Percentiles rank a stretch among this genome's conserved stretches.
phyloP scores from a whole-genome alignment of 2,888 invertebrate species.

The Rhabditoides inermis region DNA sequence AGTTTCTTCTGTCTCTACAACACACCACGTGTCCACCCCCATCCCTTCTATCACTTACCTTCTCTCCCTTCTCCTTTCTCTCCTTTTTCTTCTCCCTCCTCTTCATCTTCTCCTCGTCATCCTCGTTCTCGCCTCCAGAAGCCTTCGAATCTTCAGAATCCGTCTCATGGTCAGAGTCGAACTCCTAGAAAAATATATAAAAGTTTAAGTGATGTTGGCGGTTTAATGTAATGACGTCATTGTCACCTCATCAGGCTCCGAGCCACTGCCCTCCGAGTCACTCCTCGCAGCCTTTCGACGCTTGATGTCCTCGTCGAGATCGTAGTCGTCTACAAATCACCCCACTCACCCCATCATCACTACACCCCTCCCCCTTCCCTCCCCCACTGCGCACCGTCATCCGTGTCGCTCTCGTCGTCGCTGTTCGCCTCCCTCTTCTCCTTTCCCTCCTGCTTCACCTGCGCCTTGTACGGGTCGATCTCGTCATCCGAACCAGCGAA shows the following conservation, averaged over 20 bases:
- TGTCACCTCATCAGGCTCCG: conserved; percentile 54
- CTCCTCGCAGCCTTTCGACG: conserved; percentile 21
- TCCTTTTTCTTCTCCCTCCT: conserved; percentile 80
- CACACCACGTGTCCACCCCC: too few species aligned
- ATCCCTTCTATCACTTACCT: too few species aligned
- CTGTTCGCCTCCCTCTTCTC: conserved; percentile 55
- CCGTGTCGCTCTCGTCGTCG: conserved; percentile 31
- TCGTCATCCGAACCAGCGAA: conserved; percentile 81
- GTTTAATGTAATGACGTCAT: too few species aligned
- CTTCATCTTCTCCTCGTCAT: conserved; percentile 6
- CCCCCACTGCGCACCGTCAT: conserved; percentile 19
- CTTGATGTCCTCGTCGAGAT: conserved; percentile 42
- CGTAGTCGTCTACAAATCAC: conserved; percentile 41
- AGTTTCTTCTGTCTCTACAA: too few species aligned
- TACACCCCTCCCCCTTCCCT: not conserved
- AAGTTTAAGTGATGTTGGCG: too few species aligned
- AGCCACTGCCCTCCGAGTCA: conserved; percentile 42
- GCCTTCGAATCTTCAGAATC: not conserved
- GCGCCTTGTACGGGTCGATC: conserved; percentile 73
- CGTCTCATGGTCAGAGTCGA: too few species aligned
- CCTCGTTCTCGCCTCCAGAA: conserved; percentile 5
- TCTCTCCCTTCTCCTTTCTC: conserved; percentile 52
- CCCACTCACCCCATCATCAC: not conserved
- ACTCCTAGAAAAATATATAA: too few species aligned
- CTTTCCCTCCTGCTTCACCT: conserved; percentile 84